These are phyloP conservation scores for Phyto melanocephala DNA, from an alignment of 2,888 invertebrate species.

Conservation along the genomic window DNA sequence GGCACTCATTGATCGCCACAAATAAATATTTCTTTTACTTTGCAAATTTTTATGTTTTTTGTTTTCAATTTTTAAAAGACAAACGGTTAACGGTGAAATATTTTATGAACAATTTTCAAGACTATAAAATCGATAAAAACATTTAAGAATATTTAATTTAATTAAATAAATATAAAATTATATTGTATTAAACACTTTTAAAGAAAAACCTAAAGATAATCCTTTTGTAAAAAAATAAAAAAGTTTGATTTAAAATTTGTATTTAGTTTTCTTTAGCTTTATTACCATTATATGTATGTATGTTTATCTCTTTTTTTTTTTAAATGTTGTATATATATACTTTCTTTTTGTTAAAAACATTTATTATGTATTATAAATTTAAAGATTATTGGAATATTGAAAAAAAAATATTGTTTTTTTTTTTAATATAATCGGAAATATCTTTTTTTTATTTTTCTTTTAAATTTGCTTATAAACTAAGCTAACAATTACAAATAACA, in stretches of 20 bases:
- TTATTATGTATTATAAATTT: slow-evolving; percentile 15
- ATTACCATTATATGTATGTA: slow-evolving; percentile 21
- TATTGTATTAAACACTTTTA: no score
- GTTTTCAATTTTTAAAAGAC: no score
- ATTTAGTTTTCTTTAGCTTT: slow-evolving; percentile 18
- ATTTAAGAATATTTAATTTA: no score
- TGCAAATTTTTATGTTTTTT: no score
- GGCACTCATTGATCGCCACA: no score
- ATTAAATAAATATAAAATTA: no score
- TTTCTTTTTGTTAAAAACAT: slow-evolving; percentile 25
- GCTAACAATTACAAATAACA: slow-evolving; percentile 63
- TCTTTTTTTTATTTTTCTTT: slow-evolving; percentile 1
- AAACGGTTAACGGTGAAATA: no score
- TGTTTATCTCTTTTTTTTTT: slow-evolving; percentile 29
- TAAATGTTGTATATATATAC: neutral
- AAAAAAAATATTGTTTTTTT: slow-evolving; percentile 14
- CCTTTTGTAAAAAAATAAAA: no score
- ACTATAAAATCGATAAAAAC: no score
- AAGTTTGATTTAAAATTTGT: slow-evolving; percentile 21
- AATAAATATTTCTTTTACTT: no score
- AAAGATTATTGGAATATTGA: slow-evolving; percentile 37
- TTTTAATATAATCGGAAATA: slow-evolving; percentile 18
- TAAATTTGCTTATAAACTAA: slow-evolving; percentile 61
- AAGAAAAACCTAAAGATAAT: no score
- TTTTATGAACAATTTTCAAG: no score